phyloP scores from a whole-genome alignment of 2,113 vertebrate genomes.

The Pelmatolapia mariae region DNA sequence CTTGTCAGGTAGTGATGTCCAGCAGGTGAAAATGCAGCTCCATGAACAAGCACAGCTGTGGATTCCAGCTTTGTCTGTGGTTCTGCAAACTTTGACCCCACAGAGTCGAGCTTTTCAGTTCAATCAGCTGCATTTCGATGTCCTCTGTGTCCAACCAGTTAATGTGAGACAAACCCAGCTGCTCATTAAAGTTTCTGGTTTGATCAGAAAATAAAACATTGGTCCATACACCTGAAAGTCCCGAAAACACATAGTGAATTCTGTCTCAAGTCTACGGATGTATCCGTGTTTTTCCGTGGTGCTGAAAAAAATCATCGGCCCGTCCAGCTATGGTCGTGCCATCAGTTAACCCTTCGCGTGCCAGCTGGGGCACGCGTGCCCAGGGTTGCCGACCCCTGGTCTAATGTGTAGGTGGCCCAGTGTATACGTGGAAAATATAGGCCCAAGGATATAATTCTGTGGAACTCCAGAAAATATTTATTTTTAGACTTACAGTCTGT shows the following conservation, averaged over 20 bases:
- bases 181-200: too few species aligned
- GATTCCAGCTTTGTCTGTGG: too few species aligned
- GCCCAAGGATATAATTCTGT: background rate
- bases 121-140: too few species aligned
- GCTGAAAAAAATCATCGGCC: background rate
- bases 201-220: fast-evolving
- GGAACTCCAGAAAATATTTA: background rate
- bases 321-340: background rate
- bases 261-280: background rate
- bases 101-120: too few species aligned
- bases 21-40: too few species aligned
- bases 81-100: too few species aligned
- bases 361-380: background rate
- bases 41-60: too few species aligned
- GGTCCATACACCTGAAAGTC: background rate
- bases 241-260: fast-evolving
- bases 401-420: background rate
- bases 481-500: background rate
- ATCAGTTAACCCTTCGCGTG: background rate
- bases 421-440: background rate
- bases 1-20: too few species aligned
- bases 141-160: too few species aligned
- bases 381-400: background rate
- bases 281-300: background rate
- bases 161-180: too few species aligned